Conservation (phyloP, 2,797 vertebrate genomes). For the Oreochromis grahami region DNA sequence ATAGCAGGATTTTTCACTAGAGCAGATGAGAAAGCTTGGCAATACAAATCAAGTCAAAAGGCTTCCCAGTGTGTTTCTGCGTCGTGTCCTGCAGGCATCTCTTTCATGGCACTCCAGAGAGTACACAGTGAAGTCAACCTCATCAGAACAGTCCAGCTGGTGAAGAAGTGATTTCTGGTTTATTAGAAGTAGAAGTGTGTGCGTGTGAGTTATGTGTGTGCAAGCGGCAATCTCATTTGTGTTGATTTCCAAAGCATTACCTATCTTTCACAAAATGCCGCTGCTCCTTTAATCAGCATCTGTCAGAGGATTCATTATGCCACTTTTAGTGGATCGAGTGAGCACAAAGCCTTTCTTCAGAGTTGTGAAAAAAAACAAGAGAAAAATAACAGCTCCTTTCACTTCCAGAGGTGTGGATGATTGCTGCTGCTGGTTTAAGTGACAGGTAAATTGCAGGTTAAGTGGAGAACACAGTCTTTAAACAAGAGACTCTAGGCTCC, state of each 20-base stretch:
- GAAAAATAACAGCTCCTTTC: slow-evolving; percentile 54
- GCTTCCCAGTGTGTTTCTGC: slow-evolving; percentile 24
- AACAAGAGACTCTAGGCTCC: slow-evolving; percentile 84
- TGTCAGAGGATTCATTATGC: slow-evolving; percentile 51
- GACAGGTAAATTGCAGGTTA: slow-evolving; percentile 98
- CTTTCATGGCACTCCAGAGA: slow-evolving; percentile 45
- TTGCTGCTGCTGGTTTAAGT: slow-evolving; percentile 78
- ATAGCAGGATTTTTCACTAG: slow-evolving; percentile 41
- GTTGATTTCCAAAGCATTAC: slow-evolving; percentile 25
- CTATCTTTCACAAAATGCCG: slow-evolving; percentile 15
- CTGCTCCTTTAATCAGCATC: slow-evolving; percentile 52
- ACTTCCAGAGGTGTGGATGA: slow-evolving; percentile 75
- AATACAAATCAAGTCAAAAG: slow-evolving; percentile 64
- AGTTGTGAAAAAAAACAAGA: slow-evolving; percentile 50
- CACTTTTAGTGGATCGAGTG: slow-evolving; percentile 39
- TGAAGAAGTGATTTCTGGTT: slow-evolving; percentile 47
- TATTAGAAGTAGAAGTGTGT: slow-evolving; percentile 8
- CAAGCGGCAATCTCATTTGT: not conserved
- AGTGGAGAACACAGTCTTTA: slow-evolving; percentile 89
- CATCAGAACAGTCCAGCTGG: slow-evolving; percentile 39
- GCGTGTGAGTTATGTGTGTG: not conserved
- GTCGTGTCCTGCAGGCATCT: slow-evolving; percentile 53
- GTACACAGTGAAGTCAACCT: slow-evolving; percentile 29
- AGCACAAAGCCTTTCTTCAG: slow-evolving; percentile 62
- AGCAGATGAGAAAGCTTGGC: slow-evolving; percentile 53